A percentile compares a stretch with the other conserved stretches of the same genome.
Evolutionary conservation across 2,113 vertebrate species (phyloP).

Genomic region (Pardalotus punctatus): DNA sequence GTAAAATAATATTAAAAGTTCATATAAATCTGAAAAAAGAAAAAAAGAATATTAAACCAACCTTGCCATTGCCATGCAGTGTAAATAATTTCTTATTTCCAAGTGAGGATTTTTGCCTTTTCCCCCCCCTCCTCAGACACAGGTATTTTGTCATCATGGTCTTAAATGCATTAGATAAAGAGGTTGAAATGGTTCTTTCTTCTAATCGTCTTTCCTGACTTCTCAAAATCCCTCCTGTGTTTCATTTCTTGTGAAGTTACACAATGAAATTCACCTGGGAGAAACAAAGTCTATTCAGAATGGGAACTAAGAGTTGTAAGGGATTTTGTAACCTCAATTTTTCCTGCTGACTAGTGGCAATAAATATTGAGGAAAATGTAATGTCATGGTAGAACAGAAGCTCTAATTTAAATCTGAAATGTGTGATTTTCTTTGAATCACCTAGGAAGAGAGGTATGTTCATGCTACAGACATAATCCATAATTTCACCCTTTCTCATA

Average conservation of each 20-base stretch:
- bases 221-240: neutral
- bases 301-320: neutral
- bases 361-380: neutral
- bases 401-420: neutral
- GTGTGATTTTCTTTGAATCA: neutral
- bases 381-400: neutral
- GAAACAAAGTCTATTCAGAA: neutral
- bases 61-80: neutral
- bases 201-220: neutral
- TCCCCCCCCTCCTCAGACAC: neutral
- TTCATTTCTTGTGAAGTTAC: neutral
- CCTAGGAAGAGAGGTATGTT: neutral
- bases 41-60: neutral
- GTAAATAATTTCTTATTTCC: neutral
- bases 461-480: neutral
- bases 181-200: neutral
- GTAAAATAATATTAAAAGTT: neutral
- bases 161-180: neutral
- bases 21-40: neutral
- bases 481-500: neutral
- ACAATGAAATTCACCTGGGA: neutral
- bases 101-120: neutral
- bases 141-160: neutral
- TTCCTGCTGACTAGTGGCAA: neutral
- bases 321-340: neutral